Evolutionary conservation across 2,888 invertebrate genomes (phyloP).

Genomic region (Nomada ferruginata): DNA sequence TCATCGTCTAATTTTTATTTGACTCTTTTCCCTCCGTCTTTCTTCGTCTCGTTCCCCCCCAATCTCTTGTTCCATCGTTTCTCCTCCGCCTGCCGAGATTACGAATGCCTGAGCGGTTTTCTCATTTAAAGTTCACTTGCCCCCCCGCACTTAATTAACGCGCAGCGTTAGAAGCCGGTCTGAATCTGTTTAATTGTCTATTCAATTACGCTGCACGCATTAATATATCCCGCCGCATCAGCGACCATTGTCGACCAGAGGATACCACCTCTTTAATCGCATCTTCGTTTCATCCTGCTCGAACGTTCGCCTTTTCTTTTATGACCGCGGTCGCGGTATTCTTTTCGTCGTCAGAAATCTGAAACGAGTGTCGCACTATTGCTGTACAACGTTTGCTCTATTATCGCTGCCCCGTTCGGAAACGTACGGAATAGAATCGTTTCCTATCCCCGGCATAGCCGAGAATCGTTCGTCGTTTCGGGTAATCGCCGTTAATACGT

Average conservation of each 20-base stretch:
- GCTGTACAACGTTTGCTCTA: neutral
- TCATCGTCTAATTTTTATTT: neutral
- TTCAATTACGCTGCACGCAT: slow-evolving; percentile 48
- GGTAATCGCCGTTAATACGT: slow-evolving; percentile 63
- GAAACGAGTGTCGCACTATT: no score
- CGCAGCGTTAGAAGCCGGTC: slow-evolving; percentile 43
- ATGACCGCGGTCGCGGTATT: neutral
- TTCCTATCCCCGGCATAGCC: neutral
- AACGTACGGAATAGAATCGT: neutral
- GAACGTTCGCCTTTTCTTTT: neutral
- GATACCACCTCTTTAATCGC: slow-evolving; percentile 33
- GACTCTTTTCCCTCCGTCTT: slow-evolving; percentile 1
- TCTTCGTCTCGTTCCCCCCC: neutral
- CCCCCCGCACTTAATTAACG: slow-evolving; percentile 62
- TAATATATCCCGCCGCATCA: slow-evolving; percentile 18
- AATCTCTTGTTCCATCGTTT: neutral
- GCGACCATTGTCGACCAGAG: neutral
- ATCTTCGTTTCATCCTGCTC: neutral
- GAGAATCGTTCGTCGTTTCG: slow-evolving; percentile 25
- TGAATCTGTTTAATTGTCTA: slow-evolving; percentile 64
- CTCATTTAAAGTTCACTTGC: slow-evolving; percentile 62
- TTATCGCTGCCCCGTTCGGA: neutral
- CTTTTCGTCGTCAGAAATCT: no score
- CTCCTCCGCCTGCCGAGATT: slow-evolving; percentile 33
- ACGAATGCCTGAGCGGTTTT: slow-evolving; percentile 60